Evolutionary conservation across 2,888 invertebrate genomes (phyloP).

Genomic region (Cryptus armator): DNA sequence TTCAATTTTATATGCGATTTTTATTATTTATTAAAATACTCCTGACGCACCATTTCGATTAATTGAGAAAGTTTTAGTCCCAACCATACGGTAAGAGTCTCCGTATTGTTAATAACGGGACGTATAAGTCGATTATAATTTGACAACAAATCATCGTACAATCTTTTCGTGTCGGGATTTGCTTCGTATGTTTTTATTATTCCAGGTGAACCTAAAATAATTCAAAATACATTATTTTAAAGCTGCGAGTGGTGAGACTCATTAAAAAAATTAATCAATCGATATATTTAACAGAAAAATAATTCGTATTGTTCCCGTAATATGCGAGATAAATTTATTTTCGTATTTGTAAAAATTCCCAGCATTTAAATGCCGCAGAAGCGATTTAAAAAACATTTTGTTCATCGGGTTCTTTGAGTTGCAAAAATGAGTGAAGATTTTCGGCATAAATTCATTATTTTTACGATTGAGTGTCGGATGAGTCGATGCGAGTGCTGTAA

Average conservation of each 20-base stretch:
- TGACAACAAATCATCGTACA: slow-evolving; percentile 97
- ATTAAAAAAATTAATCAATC: too few relatives aligned
- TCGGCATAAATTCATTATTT: too few relatives aligned
- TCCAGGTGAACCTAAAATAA: slow-evolving; percentile 75
- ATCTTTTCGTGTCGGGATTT: slow-evolving; percentile 96
- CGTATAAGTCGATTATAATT: slow-evolving; percentile 98
- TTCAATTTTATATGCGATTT: neutral
- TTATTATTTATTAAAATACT: neutral
- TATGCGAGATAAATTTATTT: too few relatives aligned
- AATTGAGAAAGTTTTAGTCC: slow-evolving; percentile 96
- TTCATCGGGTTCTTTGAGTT: too few relatives aligned
- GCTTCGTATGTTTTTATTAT: slow-evolving; percentile 88
- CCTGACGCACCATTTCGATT: slow-evolving; percentile 89
- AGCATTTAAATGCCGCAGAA: too few relatives aligned
- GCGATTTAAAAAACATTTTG: too few relatives aligned
- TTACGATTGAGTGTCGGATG: too few relatives aligned
- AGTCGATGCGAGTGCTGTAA: too few relatives aligned
- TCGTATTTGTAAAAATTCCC: too few relatives aligned
- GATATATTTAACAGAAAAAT: too few relatives aligned
- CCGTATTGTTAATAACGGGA: slow-evolving; percentile 96
- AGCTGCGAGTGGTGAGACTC: neutral
- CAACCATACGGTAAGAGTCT: slow-evolving; percentile 96
- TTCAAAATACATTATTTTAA: neutral
- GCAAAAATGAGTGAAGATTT: too few relatives aligned
- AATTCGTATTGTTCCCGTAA: too few relatives aligned